A percentile compares a stretch with the other conserved stretches of the same genome.
These are phyloP conservation scores for Iguana delicatissima DNA, from an alignment of 2,797 vertebrate genomes.

Conservation along the genomic window DNA sequence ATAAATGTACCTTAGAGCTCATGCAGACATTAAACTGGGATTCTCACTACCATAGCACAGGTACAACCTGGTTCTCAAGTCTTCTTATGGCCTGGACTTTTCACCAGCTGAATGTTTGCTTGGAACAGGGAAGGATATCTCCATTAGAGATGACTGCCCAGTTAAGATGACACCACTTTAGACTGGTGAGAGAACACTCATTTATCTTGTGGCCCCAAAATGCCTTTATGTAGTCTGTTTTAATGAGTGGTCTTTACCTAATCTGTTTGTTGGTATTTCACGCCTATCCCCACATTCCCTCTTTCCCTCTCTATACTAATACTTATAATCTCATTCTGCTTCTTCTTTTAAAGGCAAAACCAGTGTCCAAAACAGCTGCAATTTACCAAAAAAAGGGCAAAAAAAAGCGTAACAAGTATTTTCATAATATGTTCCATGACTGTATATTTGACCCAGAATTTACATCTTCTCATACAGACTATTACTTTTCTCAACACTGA, in stretches of 20 bases:
- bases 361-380: neutral
- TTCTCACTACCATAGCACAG: neutral
- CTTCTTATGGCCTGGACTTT: constrained; percentile 9
- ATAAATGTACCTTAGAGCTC: constrained; percentile 65
- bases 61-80: neutral
- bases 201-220: neutral
- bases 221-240: neutral
- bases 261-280: neutral
- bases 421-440: neutral
- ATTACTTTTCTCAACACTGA: neutral
- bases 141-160: neutral
- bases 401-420: neutral
- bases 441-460: too few relatives aligned
- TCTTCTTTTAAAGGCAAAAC: neutral
- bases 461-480: neutral
- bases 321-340: neutral
- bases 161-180: neutral
- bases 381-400: neutral
- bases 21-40: constrained; percentile 5
- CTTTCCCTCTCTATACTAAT: neutral
- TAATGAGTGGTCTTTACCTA: neutral
- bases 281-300: neutral
- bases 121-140: neutral
- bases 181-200: neutral
- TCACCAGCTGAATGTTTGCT: constrained; percentile 28